Base-by-base conservation (phyloP, 2,888 invertebrate genomes). In the Nymphalis polychloros region DNA sequence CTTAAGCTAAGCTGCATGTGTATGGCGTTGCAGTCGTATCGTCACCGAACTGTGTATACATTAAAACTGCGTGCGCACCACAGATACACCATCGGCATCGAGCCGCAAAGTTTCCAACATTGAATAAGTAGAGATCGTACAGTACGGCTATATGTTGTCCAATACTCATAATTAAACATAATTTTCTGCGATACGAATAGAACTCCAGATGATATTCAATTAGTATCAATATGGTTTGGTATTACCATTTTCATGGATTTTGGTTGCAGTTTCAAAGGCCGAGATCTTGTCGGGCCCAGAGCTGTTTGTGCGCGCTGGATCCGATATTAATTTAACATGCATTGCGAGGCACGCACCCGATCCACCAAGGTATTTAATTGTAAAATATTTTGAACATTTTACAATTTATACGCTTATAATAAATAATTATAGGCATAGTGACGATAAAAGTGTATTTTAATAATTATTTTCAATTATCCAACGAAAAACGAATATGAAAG, bases 301-400 rank as follows among this genome's bases (percentile, higher is more conserved):
- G 89, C 92, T 97, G 81, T 97, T 96, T 89, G 96, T 97, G 81
- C 96, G 97, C 80, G 97, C 96, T 78, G 97, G 97, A 71, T 97
- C 97, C 77, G 97, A 97, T 91, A 97, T 97, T 87, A 97, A 97
- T 93, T 94, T 97, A 82, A 97, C 97, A 76, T 97, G 97, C 92
- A 95, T 96, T 80, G 97, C 97, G 55, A 93, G 96, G 73, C 96
- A 97, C 87, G 96, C 96, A 50, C 96, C 96, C 5, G 96, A 96
- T 80, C 96, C 96, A 48, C 96, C 96, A 64, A 95, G 95, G 92
- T 96, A 94, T 47, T 67, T 53, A 81, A 92, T 79, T 78, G 79
- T 82, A 16, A 8, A 17, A 53, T 41, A 52, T 31, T 31, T 64
- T 48, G 59, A 49, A 31, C 1, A 46, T 16, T 46, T 16, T 46